Evolutionary conservation across 2,797 vertebrate species (phyloP).

Genomic region (Champsocephalus gunnari): DNA sequence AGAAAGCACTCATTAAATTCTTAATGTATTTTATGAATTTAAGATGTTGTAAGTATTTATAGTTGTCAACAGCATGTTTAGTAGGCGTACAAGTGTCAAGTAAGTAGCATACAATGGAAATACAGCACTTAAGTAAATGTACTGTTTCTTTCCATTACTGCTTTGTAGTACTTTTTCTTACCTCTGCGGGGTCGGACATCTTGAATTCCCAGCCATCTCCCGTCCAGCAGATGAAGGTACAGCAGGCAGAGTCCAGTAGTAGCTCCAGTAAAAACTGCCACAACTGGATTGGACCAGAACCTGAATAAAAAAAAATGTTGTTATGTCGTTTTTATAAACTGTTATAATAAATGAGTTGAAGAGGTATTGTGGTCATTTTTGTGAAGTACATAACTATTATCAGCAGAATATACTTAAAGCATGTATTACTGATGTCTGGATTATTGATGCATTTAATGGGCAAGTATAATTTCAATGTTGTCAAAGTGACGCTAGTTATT

Average conservation of each 20-base stretch:
- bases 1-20: background rate
- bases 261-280: slow-evolving; percentile 93
- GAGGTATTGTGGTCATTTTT: background rate
- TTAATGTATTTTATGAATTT: background rate
- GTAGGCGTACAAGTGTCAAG: background rate
- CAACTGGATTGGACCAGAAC: slow-evolving; percentile 90
- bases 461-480: background rate
- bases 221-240: slow-evolving; percentile 91
- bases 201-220: slow-evolving; percentile 94
- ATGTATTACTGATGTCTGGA: too few species aligned
- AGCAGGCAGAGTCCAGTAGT: slow-evolving; percentile 87
- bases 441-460: background rate
- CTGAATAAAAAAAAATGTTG: slow-evolving; percentile 54
- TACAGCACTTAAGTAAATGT: background rate
- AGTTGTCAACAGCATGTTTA: background rate
- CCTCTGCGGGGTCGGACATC: slow-evolving; percentile 92
- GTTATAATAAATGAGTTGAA: background rate
- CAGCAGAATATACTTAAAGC: too few species aligned
- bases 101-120: slow-evolving; percentile 1
- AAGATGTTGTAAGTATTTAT: background rate
- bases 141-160: background rate
- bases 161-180: slow-evolving; percentile 50
- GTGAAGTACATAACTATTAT: too few species aligned
- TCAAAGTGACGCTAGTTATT: background rate
- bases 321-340: too few species aligned